Base-by-base conservation (phyloP, 1,140 invertebrate species). In the Ceratitis capitata region DNA sequence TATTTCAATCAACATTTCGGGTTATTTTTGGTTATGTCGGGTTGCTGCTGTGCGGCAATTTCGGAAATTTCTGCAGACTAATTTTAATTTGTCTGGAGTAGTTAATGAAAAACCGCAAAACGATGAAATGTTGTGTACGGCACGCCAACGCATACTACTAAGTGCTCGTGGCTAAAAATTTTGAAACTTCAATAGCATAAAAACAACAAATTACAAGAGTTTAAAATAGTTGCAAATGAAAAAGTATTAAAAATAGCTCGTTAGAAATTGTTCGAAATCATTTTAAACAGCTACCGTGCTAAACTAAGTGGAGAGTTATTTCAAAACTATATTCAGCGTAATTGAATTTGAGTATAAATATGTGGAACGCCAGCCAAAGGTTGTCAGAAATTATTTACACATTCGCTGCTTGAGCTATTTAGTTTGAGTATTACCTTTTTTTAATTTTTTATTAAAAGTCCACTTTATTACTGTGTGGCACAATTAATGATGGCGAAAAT, bases 21-120 rank as follows among this genome's bases (percentile, higher is more conserved):
- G n/a, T n/a, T n/a, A n/a, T 45, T 26, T 45, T 7, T n/a, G 42
- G 69, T 1, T 19, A 47, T 47, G 39, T 45, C 26, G 39, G 39
- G 19, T 12, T 23, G 19, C 39, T 45, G 69, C n/a, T n/a, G n/a
- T n/a, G n/a, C n/a, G n/a, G n/a, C 39, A 78, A 78, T 23, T 78
- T 78, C 9, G 42, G 39, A 3, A 45, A 78, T 78, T 78, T 45
- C 10, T 45, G 39, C 39, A 78, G 69, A 78, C 39, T 26, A 78
- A 45, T 78, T 78, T 78, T 47, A 42, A 78, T 78, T 78, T 78
- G 69, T 45, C 69, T 78, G 69, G 39, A 45, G 69, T 78, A 78
- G 39, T 45, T 78, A 78, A 78, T 78, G 69, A 47, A 78, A 78
- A 78, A 78, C 35, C 39, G 7, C 39, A 19, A n/a, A 78, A 78